Conservation (phyloP, 2,888 invertebrate species). For the Argyresthia goedartella region DNA sequence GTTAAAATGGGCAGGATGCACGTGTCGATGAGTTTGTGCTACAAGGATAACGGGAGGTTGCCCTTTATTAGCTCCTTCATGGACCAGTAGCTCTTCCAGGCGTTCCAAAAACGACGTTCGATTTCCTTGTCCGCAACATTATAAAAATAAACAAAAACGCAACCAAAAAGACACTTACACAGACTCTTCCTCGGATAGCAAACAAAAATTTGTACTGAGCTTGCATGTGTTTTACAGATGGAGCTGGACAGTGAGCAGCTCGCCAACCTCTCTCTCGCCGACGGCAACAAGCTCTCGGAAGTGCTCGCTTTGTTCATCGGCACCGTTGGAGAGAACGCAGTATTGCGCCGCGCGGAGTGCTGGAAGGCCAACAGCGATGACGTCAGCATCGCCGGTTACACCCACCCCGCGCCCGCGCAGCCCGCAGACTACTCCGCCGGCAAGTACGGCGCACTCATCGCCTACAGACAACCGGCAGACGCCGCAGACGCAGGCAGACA, state of each 20-base stretch:
- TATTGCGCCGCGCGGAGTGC: slow-evolving; percentile 82
- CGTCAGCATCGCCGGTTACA: slow-evolving; percentile 76
- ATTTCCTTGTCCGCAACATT: no score
- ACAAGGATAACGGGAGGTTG: no score
- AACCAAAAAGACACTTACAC: no score
- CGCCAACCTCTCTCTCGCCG: slow-evolving; percentile 70
- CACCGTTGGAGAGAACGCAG: slow-evolving; percentile 91
- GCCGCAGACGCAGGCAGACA: slow-evolving; percentile 74
- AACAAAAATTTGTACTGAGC: no score
- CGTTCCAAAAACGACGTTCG: no score
- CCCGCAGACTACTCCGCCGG: slow-evolving; percentile 74
- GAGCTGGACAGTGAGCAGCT: slow-evolving; percentile 77
- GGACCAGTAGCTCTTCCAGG: no score
- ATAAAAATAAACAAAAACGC: no score
- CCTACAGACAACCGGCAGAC: slow-evolving; percentile 67
- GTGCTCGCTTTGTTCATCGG: slow-evolving; percentile 89
- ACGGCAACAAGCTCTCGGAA: slow-evolving; percentile 83
- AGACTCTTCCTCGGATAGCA: no score
- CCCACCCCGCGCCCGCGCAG: slow-evolving; percentile 79
- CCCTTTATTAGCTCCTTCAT: no score
- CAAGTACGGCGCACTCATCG: slow-evolving; percentile 88
- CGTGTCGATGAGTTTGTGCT: no score
- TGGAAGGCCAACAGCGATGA: slow-evolving; percentile 71
- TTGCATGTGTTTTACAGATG: slow-evolving; percentile 44
- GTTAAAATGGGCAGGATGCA: no score